Evolutionary conservation across 1,140 invertebrate species (phyloP).

Genomic region (Hyles vespertilio): DNA sequence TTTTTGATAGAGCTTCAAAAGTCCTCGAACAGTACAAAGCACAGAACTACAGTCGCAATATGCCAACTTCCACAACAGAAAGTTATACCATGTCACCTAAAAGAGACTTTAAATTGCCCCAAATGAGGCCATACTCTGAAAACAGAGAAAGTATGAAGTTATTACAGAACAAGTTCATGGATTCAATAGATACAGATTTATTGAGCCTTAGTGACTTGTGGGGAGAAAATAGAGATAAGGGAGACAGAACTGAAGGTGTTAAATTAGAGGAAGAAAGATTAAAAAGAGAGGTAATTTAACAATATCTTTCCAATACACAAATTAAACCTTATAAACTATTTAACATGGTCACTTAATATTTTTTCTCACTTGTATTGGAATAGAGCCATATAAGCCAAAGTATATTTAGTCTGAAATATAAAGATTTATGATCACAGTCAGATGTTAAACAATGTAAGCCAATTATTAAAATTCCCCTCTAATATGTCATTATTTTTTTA

Average conservation of each 20-base stretch:
- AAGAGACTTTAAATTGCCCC: conserved; percentile 64
- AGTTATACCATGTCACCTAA: conserved; percentile 38
- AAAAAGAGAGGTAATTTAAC: conserved; percentile 77
- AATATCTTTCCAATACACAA: too few species aligned
- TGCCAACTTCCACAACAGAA: conserved; percentile 34
- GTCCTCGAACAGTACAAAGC: conserved; percentile 62
- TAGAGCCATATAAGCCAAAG: too few species aligned
- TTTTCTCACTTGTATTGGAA: too few species aligned
- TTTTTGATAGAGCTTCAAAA: conserved; percentile 57
- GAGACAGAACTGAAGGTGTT: conserved; percentile 58
- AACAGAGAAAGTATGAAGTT: conserved; percentile 39
- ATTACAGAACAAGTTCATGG: conserved; percentile 37
- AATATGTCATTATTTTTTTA: too few species aligned
- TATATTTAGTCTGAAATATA: too few species aligned
- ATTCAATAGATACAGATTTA: conserved; percentile 62
- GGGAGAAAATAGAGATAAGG: conserved; percentile 67
- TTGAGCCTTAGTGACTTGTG: conserved; percentile 76
- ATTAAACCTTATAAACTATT: too few species aligned
- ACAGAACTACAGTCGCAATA: conserved; percentile 41
- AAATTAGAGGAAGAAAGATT: conserved; percentile 86
- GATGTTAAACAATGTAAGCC: too few species aligned
- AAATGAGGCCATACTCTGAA: conserved; percentile 55
- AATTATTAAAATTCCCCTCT: too few species aligned
- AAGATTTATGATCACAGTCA: too few species aligned
- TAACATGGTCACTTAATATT: too few species aligned